These are phyloP conservation scores for Serranochromis macrocephalus DNA, from an alignment of 2,113 vertebrate genomes.

Conservation along the genomic window DNA sequence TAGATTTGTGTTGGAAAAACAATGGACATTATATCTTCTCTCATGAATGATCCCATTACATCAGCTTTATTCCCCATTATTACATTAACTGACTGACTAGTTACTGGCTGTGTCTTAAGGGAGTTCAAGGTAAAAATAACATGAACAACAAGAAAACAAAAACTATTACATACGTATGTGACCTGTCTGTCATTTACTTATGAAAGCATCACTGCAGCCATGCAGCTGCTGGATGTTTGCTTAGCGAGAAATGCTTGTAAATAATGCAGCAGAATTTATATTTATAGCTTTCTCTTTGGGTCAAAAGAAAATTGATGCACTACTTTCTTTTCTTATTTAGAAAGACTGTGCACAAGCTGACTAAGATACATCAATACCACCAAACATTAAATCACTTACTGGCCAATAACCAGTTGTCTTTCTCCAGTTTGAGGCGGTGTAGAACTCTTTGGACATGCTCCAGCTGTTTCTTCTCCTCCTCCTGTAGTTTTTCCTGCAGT, in stretches of 20 bases:
- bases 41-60: not conserved
- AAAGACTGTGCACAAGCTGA: not conserved
- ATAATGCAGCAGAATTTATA: not conserved
- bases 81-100: not conserved
- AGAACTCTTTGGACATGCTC: constrained; percentile 94
- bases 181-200: not conserved
- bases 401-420: constrained; percentile 97
- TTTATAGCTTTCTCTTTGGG: not conserved
- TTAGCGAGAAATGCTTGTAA: not conserved
- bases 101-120: not conserved
- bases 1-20: not conserved
- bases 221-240: not conserved
- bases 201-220: not conserved
- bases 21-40: not conserved
- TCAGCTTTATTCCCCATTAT: not conserved
- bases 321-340: not conserved
- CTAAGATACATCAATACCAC: not conserved
- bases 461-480: constrained; percentile 96
- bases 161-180: not conserved
- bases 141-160: not conserved
- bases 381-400: constrained; percentile 73
- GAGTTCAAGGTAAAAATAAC: not conserved
- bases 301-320: not conserved
- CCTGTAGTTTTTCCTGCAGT: constrained; percentile 93
- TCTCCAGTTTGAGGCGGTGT: constrained; percentile 93